phyloP scores from a whole-genome alignment of 35 echinoderm and acorn worm species.

The Heliocidaris erythrogramma region DNA sequence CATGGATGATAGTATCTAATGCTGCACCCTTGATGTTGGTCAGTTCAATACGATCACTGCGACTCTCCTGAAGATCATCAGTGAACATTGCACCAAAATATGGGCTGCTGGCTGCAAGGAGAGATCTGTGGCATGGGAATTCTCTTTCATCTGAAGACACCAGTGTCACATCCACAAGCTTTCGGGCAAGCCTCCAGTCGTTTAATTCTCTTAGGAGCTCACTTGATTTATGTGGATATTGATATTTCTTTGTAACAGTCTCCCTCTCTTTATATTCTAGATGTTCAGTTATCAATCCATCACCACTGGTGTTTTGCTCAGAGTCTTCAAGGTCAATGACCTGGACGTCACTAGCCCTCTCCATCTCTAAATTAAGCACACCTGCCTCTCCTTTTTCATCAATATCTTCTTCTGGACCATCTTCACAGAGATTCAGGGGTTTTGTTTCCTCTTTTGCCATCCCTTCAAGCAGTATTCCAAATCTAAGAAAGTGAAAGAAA shows the following conservation, averaged over 20 bases:
- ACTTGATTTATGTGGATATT: slow-evolving; percentile 45
- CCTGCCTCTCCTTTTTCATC: neutral
- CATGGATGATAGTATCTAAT: slow-evolving; percentile 55
- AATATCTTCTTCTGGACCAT: neutral
- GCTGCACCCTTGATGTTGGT: slow-evolving; percentile 48
- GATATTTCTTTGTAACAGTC: neutral
- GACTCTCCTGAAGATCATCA: slow-evolving; percentile 55
- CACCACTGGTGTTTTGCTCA: neutral
- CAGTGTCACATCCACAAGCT: slow-evolving; percentile 71
- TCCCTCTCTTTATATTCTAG: neutral
- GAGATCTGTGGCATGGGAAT: slow-evolving; percentile 76
- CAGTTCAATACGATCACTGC: slow-evolving; percentile 28
- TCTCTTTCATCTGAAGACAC: slow-evolving; percentile 45
- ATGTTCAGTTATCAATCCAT: neutral
- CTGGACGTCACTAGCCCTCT: neutral
- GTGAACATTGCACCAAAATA: slow-evolving; percentile 83
- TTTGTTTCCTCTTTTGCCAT: neutral
- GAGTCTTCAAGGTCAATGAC: slow-evolving; percentile 8
- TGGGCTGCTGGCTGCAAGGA: slow-evolving; percentile 86
- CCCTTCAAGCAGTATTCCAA: neutral
- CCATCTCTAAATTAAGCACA: neutral
- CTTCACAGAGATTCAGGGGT: neutral
- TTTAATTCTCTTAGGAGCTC: slow-evolving; percentile 44
- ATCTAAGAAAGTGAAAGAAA: neutral
- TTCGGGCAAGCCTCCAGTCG: neutral